Evolutionary conservation across 2,113 vertebrate species (phyloP), one percentile per base, ranked within the genome.

Genomic region (Pedionomus torquatus): DNA sequence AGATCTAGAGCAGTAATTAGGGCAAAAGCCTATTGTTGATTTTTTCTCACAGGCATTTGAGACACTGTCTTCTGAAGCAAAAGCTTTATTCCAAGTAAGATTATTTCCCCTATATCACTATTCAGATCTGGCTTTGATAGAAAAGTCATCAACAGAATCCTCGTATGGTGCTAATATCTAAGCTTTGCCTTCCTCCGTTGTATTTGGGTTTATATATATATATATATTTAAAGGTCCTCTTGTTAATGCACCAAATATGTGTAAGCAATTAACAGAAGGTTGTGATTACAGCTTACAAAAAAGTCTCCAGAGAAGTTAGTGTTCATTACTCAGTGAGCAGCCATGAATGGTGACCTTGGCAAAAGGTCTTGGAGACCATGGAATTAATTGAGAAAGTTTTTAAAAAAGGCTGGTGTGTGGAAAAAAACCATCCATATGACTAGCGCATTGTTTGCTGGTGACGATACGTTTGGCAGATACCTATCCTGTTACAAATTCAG

Each of bases 361-460:
- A 87, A 66, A 93, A 78, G 78, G 87, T 97, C 66, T 69, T 70
- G 58, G 55, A 72, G 93, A 83, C 77, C 75, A 64, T 4, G 2
- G 82, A 91, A 95, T 94, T 95, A 81, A 77, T 64, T 87, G 76
- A 92, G 90, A 96, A 87, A 89, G 65, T 86, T 95, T 95, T 95
- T 93, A 93, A 93, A 97, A 79, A 90, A 89, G 93, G 49, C 91
- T 91, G 69, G 66, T 87, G 63, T 37, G 81, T 83, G 82, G 75
- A 54, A 88, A 91, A 94, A 91, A 82, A 94, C 68, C 61, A 43
- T 19, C 46, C 43, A 41, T 85, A 77, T 90, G 87, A 94, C 84
- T 86, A 69, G 84, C 55, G 84, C 90, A 96, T 97, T 96, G 90
- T 95, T 96, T 83, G 66, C 77, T 83, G 79, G 46, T 97, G 97